Percentiles rank a stretch among this genome's conserved stretches.
Conservation (phyloP, 2,797 vertebrate genomes). For the Limosa lapponica region DNA sequence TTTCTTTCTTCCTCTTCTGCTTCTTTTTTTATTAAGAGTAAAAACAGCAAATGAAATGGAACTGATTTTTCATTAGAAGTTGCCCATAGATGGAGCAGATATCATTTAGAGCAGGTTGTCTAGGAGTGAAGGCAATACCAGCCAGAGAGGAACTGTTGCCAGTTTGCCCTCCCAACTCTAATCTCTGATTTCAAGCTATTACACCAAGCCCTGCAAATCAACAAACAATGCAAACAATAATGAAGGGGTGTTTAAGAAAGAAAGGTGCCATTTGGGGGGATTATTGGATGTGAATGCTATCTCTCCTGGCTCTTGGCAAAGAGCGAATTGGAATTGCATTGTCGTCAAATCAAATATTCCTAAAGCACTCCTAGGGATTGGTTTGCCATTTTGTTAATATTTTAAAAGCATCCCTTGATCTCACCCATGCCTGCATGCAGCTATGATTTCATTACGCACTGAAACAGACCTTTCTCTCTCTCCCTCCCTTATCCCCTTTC, state of each 20-base stretch:
- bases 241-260: slow-evolving; percentile 40
- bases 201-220: slow-evolving; percentile 30
- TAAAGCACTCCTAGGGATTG: slow-evolving; percentile 26
- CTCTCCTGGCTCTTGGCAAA: not conserved
- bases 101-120: not conserved
- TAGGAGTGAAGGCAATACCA: not conserved
- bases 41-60: not conserved
- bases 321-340: not conserved
- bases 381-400: slow-evolving; percentile 57
- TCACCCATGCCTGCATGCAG: not conserved
- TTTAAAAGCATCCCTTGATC: slow-evolving; percentile 67
- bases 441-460: not conserved
- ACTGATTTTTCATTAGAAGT: not conserved
- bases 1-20: not conserved
- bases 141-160: not conserved
- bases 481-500: not conserved
- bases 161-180: not conserved
- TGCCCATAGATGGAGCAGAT: not conserved
- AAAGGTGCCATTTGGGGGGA: slow-evolving; percentile 27
- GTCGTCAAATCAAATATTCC: slow-evolving; percentile 43
- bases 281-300: not conserved
- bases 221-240: slow-evolving; percentile 27
- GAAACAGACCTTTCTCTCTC: slow-evolving; percentile 8
- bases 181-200: slow-evolving; percentile 34
- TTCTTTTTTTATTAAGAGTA: not conserved